Conservation (phyloP, 92 coral and sea anemone genomes). For the Actinernus sp. region DNA sequence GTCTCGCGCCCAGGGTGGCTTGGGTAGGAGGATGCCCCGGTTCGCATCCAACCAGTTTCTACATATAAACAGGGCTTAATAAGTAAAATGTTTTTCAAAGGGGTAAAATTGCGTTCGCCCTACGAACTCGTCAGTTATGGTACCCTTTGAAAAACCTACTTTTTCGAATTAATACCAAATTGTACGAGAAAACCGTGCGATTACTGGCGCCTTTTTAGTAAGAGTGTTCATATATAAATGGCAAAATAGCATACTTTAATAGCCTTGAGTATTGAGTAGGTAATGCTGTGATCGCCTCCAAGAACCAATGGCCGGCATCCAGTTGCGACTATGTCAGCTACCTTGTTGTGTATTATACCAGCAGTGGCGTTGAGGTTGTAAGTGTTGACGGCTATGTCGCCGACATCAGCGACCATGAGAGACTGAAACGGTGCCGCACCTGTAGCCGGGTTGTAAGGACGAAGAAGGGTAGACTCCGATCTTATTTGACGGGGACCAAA, state of each 20-base stretch:
- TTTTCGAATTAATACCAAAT: too few species aligned
- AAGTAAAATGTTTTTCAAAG: too few species aligned
- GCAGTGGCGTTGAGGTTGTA: conserved; percentile 27
- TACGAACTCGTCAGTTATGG: too few species aligned
- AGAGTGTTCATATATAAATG: too few species aligned
- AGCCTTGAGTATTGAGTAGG: conserved; percentile 63
- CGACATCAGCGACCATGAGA: conserved; percentile 74
- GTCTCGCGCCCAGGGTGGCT: too few species aligned
- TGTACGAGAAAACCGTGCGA: too few species aligned
- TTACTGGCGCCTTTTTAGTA: too few species aligned
- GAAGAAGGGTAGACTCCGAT: conserved; percentile 46
- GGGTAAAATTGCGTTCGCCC: too few species aligned
- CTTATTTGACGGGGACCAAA: conserved; percentile 73
- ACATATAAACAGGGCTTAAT: too few species aligned
- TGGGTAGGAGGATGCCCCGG: too few species aligned
- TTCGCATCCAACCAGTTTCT: too few species aligned
- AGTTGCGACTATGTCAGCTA: conserved; percentile 19
- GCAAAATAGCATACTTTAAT: conserved; percentile 59
- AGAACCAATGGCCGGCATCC: conserved; percentile 56
- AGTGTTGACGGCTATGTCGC: conserved; percentile 56
- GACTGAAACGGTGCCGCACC: conserved; percentile 72
- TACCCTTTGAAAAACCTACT: too few species aligned
- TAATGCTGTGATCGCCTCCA: conserved; percentile 66
- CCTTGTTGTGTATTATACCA: conserved; percentile 25
- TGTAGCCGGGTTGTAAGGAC: conserved; percentile 49